Conservation (phyloP, 2,113 vertebrate genomes). For the Puntigrus tetrazona region DNA sequence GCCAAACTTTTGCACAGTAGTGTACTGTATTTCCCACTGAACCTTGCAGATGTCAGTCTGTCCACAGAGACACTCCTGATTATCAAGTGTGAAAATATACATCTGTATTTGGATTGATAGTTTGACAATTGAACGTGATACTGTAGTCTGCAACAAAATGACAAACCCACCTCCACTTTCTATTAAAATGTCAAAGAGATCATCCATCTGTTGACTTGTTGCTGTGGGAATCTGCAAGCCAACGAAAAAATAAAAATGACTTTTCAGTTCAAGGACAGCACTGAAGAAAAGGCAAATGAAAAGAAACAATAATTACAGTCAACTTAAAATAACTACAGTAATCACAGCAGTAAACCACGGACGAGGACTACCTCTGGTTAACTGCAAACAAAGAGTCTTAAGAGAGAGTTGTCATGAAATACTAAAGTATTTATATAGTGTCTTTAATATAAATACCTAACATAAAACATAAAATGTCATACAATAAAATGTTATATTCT, state of each 20-base stretch:
- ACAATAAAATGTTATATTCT: not conserved
- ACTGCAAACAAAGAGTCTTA: not conserved
- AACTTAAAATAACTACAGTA: not conserved
- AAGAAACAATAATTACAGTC: not conserved
- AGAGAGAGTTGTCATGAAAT: not conserved
- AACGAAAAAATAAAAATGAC: not conserved
- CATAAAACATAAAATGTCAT: not conserved
- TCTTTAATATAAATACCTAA: too few species aligned
- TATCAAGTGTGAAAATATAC: not conserved
- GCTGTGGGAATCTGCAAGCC: slow-evolving; percentile 80
- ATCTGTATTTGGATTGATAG: not conserved
- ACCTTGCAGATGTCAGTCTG: too few species aligned
- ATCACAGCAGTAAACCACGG: not conserved
- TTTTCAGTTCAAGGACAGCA: not conserved
- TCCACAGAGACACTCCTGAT: not conserved
- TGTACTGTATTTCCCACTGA: too few species aligned
- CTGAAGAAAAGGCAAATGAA: not conserved
- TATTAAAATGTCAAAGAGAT: slow-evolving; percentile 96
- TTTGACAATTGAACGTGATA: not conserved
- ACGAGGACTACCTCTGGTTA: not conserved
- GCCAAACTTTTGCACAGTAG: too few species aligned
- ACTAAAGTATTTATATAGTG: not conserved
- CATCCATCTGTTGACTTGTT: slow-evolving; percentile 98
- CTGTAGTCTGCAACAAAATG: not conserved
- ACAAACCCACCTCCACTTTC: slow-evolving; percentile 87